Evolutionary conservation across 64 coral and sea anemone species (phyloP).

Genomic region (Montipora foliosa): DNA sequence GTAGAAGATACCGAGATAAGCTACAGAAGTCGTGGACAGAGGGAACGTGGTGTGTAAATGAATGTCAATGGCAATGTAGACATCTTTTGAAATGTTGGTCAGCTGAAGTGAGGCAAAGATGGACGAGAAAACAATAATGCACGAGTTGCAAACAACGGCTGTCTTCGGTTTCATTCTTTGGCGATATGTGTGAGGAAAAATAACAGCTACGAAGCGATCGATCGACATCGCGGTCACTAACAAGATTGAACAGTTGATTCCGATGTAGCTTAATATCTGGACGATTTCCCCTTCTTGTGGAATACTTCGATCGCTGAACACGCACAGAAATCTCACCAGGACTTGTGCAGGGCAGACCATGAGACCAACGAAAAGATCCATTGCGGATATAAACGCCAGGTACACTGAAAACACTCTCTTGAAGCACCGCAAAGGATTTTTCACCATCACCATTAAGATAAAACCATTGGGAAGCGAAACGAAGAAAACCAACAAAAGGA

Average conservation of each 20-base stretch:
- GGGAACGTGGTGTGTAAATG: constrained; percentile 29
- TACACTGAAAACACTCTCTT: background rate
- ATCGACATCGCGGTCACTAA: constrained; percentile 10
- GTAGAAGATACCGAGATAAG: background rate
- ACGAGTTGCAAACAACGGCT: background rate
- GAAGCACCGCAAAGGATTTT: constrained; percentile 8
- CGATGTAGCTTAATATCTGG: background rate
- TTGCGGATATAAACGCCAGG: background rate
- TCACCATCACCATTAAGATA: background rate
- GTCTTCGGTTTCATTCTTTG: background rate
- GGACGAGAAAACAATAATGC: background rate
- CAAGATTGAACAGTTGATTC: too few species aligned
- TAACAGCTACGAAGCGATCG: constrained; percentile 7
- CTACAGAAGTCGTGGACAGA: background rate
- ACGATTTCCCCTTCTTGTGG: background rate
- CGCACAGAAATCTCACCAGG: background rate
- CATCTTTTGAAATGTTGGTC: background rate
- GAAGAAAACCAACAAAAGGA: background rate
- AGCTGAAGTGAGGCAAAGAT: constrained; percentile 24
- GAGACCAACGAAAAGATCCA: background rate
- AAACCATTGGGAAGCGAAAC: constrained; percentile 6
- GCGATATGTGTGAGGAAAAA: constrained; percentile 7
- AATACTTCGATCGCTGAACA: background rate
- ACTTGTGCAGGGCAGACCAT: background rate
- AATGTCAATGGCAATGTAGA: background rate